phyloP scores from a whole-genome alignment of 2,888 invertebrate species.

The Pheosia tremula region DNA sequence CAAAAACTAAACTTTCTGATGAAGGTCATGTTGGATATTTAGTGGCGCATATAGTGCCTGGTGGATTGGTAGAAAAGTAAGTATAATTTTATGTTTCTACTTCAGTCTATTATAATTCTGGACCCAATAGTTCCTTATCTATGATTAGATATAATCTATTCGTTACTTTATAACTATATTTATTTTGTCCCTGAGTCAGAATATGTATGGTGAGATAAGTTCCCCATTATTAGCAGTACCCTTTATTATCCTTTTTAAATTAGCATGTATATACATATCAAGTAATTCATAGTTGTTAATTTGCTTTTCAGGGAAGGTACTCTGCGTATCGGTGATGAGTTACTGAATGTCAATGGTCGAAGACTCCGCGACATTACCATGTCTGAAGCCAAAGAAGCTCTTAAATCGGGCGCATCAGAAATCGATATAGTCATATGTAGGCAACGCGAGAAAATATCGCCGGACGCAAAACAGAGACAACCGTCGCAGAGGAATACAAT shows the following conservation, averaged over 20 bases:
- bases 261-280: too few species aligned
- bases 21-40: constrained; percentile 87
- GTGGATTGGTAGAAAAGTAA: constrained; percentile 88
- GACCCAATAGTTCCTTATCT: background rate
- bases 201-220: too few species aligned
- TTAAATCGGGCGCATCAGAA: constrained; percentile 85
- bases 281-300: too few species aligned
- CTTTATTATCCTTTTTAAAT: too few species aligned
- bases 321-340: constrained; percentile 88
- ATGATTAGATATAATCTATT: too few species aligned
- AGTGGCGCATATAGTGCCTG: constrained; percentile 89
- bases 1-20: constrained; percentile 86
- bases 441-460: constrained; percentile 61
- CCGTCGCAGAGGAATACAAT: constrained; percentile 51
- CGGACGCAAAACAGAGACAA: constrained; percentile 54
- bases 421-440: constrained; percentile 88
- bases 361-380: constrained; percentile 87
- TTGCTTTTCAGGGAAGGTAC: constrained; percentile 83
- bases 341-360: constrained; percentile 89
- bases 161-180: too few species aligned
- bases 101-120: constrained; percentile 2
- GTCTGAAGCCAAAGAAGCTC: constrained; percentile 87
- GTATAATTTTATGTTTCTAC: constrained; percentile 35
- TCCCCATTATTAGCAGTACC: too few species aligned
- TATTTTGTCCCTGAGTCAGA: too few species aligned